Evolutionary conservation across 1,140 invertebrate species (phyloP).

Genomic region (Trichonephila clavipes): DNA sequence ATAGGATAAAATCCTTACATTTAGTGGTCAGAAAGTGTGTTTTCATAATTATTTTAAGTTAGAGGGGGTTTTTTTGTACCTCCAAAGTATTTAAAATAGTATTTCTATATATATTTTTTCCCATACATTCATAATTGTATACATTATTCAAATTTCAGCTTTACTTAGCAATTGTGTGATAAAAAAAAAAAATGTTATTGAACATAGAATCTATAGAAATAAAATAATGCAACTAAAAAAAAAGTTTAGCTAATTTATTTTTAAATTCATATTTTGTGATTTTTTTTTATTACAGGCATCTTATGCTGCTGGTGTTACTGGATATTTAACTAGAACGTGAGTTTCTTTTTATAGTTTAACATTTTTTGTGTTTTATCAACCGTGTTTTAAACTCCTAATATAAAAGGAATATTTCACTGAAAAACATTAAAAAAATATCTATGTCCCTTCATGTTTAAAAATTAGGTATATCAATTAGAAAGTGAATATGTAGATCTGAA

Average conservation of each 20-base stretch:
- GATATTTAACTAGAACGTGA: constrained; percentile 83
- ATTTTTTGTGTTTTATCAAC: background rate
- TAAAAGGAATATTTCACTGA: background rate
- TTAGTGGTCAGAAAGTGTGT: no score
- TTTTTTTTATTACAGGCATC: constrained; percentile 83
- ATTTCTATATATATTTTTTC: no score
- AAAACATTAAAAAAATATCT: background rate
- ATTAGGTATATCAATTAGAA: background rate
- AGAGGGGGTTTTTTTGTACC: no score
- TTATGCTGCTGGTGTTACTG: constrained; percentile 96
- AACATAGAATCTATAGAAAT: no score
- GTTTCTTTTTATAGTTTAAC: constrained; percentile 2
- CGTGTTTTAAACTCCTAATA: background rate
- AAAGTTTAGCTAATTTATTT: background rate
- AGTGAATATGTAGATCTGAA: background rate
- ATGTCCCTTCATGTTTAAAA: background rate
- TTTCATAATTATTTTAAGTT: no score
- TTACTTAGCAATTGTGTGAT: no score
- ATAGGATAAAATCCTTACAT: no score
- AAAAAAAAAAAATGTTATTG: no score
- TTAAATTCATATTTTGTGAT: background rate
- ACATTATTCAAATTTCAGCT: no score
- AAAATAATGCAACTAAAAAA: no score
- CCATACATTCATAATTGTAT: no score
- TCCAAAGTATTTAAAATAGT: no score